Conservation (phyloP, 2,888 invertebrate genomes). For the Phasia obesa region DNA sequence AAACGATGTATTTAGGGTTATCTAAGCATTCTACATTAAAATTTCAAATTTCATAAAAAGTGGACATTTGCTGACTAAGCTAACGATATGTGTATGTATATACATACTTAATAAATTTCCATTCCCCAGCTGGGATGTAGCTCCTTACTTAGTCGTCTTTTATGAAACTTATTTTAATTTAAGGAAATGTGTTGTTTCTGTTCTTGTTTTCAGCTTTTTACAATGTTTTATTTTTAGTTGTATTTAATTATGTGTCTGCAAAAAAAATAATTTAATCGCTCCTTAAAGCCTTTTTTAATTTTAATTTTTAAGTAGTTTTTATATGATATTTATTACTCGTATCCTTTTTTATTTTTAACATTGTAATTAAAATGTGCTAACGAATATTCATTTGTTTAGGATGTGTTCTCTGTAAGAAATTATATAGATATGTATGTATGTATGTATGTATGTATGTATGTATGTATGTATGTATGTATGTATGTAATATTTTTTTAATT, state of each 20-base stretch:
- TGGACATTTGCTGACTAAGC: too few relatives aligned
- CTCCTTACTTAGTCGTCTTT: not conserved
- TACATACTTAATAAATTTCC: too few relatives aligned
- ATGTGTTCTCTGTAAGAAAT: slow-evolving; percentile 28
- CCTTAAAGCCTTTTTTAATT: slow-evolving; percentile 60
- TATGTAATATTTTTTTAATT: not conserved
- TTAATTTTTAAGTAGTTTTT: slow-evolving; percentile 65
- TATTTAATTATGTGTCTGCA: slow-evolving; percentile 61
- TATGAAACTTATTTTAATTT: not conserved
- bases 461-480: not conserved
- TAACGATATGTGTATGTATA: too few relatives aligned
- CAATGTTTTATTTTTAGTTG: slow-evolving; percentile 45
- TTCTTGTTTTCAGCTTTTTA: slow-evolving; percentile 17
- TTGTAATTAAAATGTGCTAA: slow-evolving; percentile 58
- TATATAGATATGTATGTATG: not conserved
- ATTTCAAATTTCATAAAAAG: too few relatives aligned
- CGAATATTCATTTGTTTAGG: slow-evolving; percentile 64
- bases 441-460: not conserved
- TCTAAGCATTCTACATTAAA: too few relatives aligned
- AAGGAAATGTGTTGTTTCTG: not conserved
- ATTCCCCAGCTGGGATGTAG: too few relatives aligned
- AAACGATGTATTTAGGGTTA: too few relatives aligned
- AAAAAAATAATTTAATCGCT: slow-evolving; percentile 32
- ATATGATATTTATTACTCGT: slow-evolving; percentile 14
- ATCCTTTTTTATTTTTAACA: slow-evolving; percentile 37